phyloP scores from a whole-genome alignment of 2,113 vertebrate genomes.

The Ahaetulla prasina region DNA sequence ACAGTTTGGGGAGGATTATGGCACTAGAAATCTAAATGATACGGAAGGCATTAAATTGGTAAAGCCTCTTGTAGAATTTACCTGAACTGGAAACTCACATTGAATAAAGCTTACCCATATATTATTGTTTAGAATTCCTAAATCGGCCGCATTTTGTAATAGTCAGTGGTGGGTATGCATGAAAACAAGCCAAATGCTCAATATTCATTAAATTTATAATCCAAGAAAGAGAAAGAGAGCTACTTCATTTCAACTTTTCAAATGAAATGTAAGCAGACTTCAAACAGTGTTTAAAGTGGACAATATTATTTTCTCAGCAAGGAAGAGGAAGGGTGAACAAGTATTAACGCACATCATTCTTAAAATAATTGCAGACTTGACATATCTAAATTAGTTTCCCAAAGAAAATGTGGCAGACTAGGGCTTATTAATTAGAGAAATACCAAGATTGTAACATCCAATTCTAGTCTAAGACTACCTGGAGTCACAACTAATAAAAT shows the following conservation, averaged over 20 bases:
- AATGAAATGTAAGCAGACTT: constrained; percentile 69
- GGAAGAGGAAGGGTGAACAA: constrained; percentile 72
- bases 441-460: constrained; percentile 59
- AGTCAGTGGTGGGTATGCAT: not conserved
- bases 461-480: constrained; percentile 57
- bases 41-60: not conserved
- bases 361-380: constrained; percentile 75
- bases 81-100: not conserved
- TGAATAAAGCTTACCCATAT: not conserved
- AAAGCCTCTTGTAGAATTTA: not conserved
- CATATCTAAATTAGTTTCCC: constrained; percentile 76
- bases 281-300: constrained; percentile 68
- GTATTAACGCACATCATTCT: constrained; percentile 70
- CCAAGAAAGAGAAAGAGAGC: constrained; percentile 5
- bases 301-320: constrained; percentile 72
- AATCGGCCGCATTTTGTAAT: not conserved
- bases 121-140: not conserved
- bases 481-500: constrained; percentile 66
- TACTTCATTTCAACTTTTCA: constrained; percentile 68
- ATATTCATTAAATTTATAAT: constrained; percentile 39
- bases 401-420: constrained; percentile 74
- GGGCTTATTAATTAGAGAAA: constrained; percentile 77
- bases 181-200: constrained; percentile 36
- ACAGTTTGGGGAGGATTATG: not conserved
- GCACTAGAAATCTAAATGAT: not conserved